Evolutionary conservation across 2,113 vertebrate genomes (phyloP).

Genomic region (Xiphias gladius): DNA sequence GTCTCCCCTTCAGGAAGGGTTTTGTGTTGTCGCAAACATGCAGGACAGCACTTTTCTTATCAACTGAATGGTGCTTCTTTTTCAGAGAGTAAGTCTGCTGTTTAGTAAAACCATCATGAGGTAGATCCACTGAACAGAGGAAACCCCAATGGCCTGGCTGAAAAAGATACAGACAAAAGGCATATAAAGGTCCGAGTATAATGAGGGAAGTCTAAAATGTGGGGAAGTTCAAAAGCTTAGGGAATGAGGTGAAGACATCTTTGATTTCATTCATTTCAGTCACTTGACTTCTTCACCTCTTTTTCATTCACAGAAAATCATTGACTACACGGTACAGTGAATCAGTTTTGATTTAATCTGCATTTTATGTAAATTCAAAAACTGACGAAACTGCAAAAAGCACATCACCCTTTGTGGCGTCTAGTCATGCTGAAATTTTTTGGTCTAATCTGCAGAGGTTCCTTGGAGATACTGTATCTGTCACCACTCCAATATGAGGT

Average conservation of each 20-base stretch:
- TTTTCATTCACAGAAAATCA: constrained; percentile 17
- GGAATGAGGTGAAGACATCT: background rate
- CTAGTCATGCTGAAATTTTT: constrained; percentile 22
- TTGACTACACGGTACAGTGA: background rate
- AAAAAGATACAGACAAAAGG: constrained; percentile 18
- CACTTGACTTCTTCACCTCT: background rate
- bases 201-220: background rate
- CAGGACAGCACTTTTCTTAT: constrained; percentile 48
- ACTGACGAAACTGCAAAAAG: background rate
- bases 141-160: background rate
- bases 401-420: background rate
- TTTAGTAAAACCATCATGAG: constrained; percentile 42
- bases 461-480: background rate
- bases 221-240: background rate
- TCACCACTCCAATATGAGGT: background rate
- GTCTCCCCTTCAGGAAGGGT: constrained; percentile 6
- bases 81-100: constrained; percentile 10
- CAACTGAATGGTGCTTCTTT: constrained; percentile 37
- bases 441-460: constrained; percentile 1
- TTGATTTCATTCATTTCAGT: background rate
- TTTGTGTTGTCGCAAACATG: constrained; percentile 26
- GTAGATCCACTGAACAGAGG: constrained; percentile 26
- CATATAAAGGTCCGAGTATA: background rate
- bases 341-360: constrained; percentile 16
- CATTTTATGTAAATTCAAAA: constrained; percentile 38